These are phyloP conservation scores for Hyles euphorbiae DNA, from an alignment of 1,140 invertebrate species.

Conservation along the genomic window DNA sequence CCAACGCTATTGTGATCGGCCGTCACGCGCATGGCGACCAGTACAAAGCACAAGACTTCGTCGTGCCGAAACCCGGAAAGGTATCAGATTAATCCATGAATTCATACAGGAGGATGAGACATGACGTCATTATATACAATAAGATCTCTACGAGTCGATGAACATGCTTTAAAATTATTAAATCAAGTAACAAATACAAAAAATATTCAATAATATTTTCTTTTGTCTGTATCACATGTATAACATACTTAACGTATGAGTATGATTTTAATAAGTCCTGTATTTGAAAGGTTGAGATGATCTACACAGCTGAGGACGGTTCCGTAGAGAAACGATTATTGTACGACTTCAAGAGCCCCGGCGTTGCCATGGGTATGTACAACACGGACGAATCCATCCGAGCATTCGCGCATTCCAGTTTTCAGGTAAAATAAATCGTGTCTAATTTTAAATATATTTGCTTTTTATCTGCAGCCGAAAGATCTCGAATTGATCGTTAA, in stretches of 20 bases:
- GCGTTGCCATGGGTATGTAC: conserved; percentile 91
- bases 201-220: background rate
- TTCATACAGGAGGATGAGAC: background rate
- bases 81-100: conserved; percentile 45
- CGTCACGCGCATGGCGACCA: conserved; percentile 94
- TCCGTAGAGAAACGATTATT: conserved; percentile 76
- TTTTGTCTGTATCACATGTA: background rate
- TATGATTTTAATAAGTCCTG: background rate
- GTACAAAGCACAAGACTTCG: conserved; percentile 92
- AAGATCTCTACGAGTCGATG: background rate
- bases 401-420: conserved; percentile 90
- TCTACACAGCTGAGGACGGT: conserved; percentile 80
- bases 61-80: conserved; percentile 83
- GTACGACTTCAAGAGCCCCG: conserved; percentile 85
- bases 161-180: background rate
- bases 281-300: conserved; percentile 78
- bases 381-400: conserved; percentile 91
- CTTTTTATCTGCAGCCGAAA: background rate
- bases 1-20: conserved; percentile 87
- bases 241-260: background rate
- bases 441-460: conserved; percentile 3
- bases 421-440: conserved; percentile 73
- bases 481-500: background rate
- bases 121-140: background rate
- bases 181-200: too few species aligned